Evolutionary conservation across 2,797 vertebrate species (phyloP).

Genomic region (Poliocrania exsul): DNA sequence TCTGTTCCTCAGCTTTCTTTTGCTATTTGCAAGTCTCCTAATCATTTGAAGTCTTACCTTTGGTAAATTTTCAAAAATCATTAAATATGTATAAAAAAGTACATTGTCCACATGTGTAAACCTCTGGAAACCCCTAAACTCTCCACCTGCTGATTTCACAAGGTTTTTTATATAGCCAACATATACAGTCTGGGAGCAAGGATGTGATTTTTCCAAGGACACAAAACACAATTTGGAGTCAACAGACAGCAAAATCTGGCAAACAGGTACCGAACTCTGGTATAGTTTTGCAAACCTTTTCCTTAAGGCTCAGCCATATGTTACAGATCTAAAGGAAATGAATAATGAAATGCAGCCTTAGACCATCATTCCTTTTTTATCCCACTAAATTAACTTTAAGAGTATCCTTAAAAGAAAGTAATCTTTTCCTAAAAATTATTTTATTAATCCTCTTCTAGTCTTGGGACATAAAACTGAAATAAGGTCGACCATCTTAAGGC

Average conservation of each 20-base stretch:
- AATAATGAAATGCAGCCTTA: constrained; percentile 5
- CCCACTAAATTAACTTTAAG: not conserved
- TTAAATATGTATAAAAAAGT: not conserved
- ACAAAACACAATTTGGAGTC: not conserved
- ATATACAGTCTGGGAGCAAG: not conserved
- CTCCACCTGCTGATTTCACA: not conserved
- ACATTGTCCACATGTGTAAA: not conserved
- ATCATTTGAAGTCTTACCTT: not conserved
- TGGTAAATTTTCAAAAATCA: not conserved
- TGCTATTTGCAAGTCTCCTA: not conserved
- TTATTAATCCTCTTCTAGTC: not conserved
- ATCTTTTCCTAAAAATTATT: not conserved
- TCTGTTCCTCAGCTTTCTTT: not conserved
- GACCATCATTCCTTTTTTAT: not conserved
- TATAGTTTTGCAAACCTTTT: not conserved
- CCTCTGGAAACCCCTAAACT: not conserved
- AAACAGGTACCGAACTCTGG: not conserved
- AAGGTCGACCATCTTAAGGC: not conserved
- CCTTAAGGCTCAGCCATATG: not conserved
- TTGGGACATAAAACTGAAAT: not conserved
- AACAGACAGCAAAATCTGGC: not conserved
- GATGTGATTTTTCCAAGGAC: not conserved
- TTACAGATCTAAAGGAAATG: not conserved
- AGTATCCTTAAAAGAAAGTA: not conserved
- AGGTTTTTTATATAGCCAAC: not conserved